These are phyloP conservation scores for Dicrurus megarhynchus DNA, from an alignment of 2,113 vertebrate genomes.

Conservation along the genomic window DNA sequence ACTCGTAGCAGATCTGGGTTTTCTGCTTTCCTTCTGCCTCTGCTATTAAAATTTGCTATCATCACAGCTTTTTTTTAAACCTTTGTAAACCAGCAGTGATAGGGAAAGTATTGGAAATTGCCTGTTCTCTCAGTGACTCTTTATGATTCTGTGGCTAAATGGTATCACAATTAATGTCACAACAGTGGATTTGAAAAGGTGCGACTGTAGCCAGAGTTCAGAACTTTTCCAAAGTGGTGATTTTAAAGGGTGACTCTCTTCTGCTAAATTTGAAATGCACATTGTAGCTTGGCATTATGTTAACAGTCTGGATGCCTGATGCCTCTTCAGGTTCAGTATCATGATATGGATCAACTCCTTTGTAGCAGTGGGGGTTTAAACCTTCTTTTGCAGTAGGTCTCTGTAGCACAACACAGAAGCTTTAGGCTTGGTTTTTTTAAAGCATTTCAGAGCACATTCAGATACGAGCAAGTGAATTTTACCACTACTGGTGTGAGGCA, in stretches of 20 bases:
- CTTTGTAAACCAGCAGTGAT: conserved; percentile 71
- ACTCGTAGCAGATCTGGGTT: not conserved
- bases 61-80: not conserved
- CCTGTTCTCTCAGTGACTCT: conserved; percentile 88
- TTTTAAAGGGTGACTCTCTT: not conserved
- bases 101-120: conserved; percentile 88
- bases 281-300: not conserved
- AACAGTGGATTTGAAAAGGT: conserved; percentile 89
- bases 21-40: not conserved
- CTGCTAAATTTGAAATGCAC: not conserved
- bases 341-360: not conserved
- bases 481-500: not conserved
- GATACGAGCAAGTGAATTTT: accelerated
- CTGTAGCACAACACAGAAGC: not conserved
- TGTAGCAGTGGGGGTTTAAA: not conserved
- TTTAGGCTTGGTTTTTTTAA: not conserved
- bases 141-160: conserved; percentile 92
- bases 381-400: not conserved
- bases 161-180: conserved; percentile 89
- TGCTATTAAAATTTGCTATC: not conserved
- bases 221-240: not conserved
- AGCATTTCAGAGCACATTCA: not conserved
- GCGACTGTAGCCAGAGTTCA: not conserved
- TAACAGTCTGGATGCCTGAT: not conserved
- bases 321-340: not conserved